Evolutionary conservation across 2,113 vertebrate species (phyloP), one percentile per base, ranked within the genome.

Genomic region (Microcebus murinus): DNA sequence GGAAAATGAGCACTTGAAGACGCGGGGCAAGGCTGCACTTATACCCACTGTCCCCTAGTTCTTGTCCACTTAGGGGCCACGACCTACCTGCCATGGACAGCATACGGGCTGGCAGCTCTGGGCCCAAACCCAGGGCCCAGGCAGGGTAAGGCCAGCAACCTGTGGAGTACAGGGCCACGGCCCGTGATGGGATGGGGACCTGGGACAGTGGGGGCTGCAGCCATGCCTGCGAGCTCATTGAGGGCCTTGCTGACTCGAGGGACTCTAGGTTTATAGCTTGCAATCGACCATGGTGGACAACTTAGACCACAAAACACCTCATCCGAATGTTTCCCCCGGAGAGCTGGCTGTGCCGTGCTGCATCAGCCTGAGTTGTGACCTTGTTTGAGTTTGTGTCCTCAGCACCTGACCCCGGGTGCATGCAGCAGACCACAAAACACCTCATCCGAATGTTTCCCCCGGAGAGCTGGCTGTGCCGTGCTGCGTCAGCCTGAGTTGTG

Each of bases 141-240:
- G 45, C 57, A 50, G 27, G 27, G 31, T 8, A 34, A 52, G n/a
- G n/a, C 81, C 86, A n/a, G 70, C 42, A 67, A 67, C 67, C 42
- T 73, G 25, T n/a, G 34, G 42, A 25, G 36, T 34, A 8, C 34
- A 71, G 68, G 79, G 67, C 36, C 25, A 36, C 45, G 42, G 45
- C 17, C 4, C 17, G 4, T 36, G n/a, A 65, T 36, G 34, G 29
- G 39, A 21, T 39, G 18, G 52, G n/a, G 52, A 42, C 68, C 39
- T 2, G 3, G 11, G 12, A 67, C 13, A 2, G 31, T 4, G 59
- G 48, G 1, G 1, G 48, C 25, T 17, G 1, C 52, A 65, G 21
- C 36, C 0, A 0, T 9, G 34, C 10, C 59, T 84, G 21, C 39
- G 90, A 85, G n/a, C 42, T 20, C 1, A 0, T 1, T 0, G 0